These are phyloP conservation scores for Drosophila pseudoobscura DNA, from an alignment of 1,140 invertebrate species.

Conservation along the genomic window DNA sequence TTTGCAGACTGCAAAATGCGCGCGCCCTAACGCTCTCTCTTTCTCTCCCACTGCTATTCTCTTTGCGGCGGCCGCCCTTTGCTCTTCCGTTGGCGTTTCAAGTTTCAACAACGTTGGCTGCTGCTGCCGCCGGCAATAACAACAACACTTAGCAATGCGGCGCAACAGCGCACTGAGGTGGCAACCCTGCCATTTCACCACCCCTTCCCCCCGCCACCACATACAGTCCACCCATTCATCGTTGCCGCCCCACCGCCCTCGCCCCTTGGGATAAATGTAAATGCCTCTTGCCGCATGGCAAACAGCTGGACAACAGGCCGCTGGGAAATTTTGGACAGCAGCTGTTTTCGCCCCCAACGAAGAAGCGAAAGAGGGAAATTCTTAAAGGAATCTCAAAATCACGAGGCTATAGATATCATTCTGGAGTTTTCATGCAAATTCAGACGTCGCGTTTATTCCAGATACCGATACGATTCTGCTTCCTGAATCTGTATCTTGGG, in stretches of 20 bases:
- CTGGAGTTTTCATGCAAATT: too few species aligned
- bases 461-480: too few species aligned
- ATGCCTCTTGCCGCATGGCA: slow-evolving; percentile 12
- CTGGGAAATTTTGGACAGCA: too few species aligned
- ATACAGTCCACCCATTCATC: neutral
- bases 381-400: too few species aligned
- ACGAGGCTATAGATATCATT: too few species aligned
- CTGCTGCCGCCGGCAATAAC: slow-evolving; percentile 20
- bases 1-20: slow-evolving; percentile 22
- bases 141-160: slow-evolving; percentile 34
- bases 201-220: neutral
- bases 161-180: slow-evolving; percentile 40
- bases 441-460: too few species aligned
- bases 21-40: slow-evolving; percentile 21
- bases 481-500: too few species aligned
- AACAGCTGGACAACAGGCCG: slow-evolving; percentile 17
- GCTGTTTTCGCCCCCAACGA: too few species aligned
- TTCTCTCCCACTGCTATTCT: slow-evolving; percentile 6
- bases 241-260: neutral
- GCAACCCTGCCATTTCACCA: slow-evolving; percentile 35
- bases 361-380: too few species aligned
- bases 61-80: too few species aligned
- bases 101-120: slow-evolving; percentile 39
- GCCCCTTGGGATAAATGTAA: neutral
- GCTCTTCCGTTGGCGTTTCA: slow-evolving; percentile 16